Percentiles rank a stretch among this genome's conserved stretches.
These are phyloP conservation scores for Mesorhabditis spiculigera DNA, from an alignment of 2,888 invertebrate species.

Conservation along the genomic window DNA sequence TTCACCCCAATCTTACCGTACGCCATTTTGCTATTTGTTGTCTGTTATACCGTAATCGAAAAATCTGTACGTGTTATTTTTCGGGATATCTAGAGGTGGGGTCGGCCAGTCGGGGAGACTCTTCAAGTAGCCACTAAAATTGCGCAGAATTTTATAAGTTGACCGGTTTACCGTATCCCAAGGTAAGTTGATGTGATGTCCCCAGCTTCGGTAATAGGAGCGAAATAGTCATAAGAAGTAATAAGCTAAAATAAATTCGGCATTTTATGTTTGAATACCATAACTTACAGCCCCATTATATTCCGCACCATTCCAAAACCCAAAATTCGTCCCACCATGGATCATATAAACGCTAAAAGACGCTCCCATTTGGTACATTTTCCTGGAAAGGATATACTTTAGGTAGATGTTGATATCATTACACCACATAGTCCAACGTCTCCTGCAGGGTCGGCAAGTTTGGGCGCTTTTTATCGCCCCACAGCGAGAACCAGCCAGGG, in stretches of 20 bases:
- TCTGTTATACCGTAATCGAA: neutral
- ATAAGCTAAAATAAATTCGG: constrained; percentile 17
- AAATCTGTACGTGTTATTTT: constrained; percentile 49
- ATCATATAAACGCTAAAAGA: constrained; percentile 47
- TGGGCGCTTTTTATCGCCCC: constrained; percentile 65
- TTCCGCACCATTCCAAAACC: constrained; percentile 39
- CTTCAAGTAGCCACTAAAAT: constrained; percentile 17
- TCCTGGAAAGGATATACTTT: neutral
- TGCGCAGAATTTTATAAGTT: neutral
- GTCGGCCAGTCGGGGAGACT: constrained; percentile 20
- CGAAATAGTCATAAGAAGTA: constrained; percentile 49
- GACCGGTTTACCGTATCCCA: constrained; percentile 23
- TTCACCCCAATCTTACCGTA: constrained; percentile 25
- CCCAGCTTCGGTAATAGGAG: constrained; percentile 46
- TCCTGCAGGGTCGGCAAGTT: constrained; percentile 10
- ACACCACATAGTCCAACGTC: constrained; percentile 4
- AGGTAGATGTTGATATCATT: neutral
- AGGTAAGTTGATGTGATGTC: constrained; percentile 30
- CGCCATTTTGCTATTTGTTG: constrained; percentile 17
- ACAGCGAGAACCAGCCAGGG: constrained; percentile 85
- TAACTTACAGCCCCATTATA: constrained; percentile 16
- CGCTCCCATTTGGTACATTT: constrained; percentile 29
- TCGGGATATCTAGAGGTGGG: constrained; percentile 61
- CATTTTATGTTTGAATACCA: neutral
- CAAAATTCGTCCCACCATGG: constrained; percentile 49